phyloP scores from a whole-genome alignment of 1,140 invertebrate species.

The Anadara kagoshimensis region DNA sequence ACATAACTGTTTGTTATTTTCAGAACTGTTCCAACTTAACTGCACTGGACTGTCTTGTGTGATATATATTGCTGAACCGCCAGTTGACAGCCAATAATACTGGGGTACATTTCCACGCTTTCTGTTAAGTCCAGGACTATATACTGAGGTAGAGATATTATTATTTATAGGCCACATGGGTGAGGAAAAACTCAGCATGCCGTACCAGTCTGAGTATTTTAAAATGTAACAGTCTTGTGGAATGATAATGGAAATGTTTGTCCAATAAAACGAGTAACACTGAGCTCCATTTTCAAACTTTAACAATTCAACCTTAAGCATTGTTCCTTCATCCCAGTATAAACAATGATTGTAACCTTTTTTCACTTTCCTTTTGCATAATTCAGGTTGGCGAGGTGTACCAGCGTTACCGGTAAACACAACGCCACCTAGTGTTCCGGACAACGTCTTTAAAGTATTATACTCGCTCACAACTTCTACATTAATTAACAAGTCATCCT shows the following conservation, averaged over 20 bases:
- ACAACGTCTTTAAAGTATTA: conserved; percentile 4
- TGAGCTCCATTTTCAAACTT: conserved; percentile 6
- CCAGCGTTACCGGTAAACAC: conserved; percentile 10
- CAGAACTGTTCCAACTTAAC: conserved; percentile 17
- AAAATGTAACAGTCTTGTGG: conserved; percentile 34
- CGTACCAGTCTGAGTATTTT: conserved; percentile 34
- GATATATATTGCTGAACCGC: conserved; percentile 32
- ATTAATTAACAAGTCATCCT: conserved; percentile 25
- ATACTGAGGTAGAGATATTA: neutral
- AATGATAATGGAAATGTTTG: conserved; percentile 15
- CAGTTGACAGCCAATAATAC: conserved; percentile 35
- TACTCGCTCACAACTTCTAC: conserved; percentile 5
- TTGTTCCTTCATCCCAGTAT: conserved; percentile 21
- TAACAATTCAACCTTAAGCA: conserved; percentile 9
- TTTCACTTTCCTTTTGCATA: conserved; percentile 24
- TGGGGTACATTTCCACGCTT: conserved; percentile 22
- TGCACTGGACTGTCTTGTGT: conserved; percentile 16
- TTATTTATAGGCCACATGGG: conserved; percentile 23
- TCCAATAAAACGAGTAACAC: conserved; percentile 28
- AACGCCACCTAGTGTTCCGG: conserved; percentile 27
- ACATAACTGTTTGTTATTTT: conserved; percentile 18
- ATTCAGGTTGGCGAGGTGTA: neutral
- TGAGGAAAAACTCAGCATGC: conserved; percentile 17
- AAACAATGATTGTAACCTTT: conserved; percentile 33
- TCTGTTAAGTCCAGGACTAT: conserved; percentile 24